Evolutionary conservation across 2,113 vertebrate genomes (phyloP).

Genomic region (Pangasianodon gigas): DNA sequence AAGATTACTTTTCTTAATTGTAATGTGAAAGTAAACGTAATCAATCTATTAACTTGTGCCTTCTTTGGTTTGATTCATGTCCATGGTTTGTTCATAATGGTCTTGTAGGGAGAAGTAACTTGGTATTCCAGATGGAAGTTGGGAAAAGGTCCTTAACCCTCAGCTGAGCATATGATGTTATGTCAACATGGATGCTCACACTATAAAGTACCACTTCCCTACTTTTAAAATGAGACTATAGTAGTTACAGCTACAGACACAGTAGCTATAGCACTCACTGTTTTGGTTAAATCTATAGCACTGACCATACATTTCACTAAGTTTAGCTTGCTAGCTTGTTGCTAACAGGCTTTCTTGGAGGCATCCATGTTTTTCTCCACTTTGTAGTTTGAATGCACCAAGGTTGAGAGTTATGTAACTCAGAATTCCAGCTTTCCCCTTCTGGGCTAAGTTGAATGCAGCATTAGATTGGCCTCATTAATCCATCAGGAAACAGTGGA

Average conservation of each 20-base stretch:
- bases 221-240: not conserved
- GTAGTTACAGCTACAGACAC: not conserved
- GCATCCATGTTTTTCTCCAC: not conserved
- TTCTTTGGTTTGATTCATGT: not conserved
- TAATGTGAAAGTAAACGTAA: not conserved
- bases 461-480: conserved; percentile 27
- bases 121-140: not conserved
- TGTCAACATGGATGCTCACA: not conserved
- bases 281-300: not conserved
- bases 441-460: not conserved
- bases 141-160: not conserved
- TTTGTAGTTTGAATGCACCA: not conserved
- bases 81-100: not conserved
- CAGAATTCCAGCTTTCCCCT: not conserved
- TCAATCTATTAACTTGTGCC: not conserved
- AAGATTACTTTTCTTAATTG: not conserved
- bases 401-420: not conserved
- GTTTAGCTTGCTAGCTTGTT: not conserved
- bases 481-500: conserved; percentile 27
- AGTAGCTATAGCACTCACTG: not conserved
- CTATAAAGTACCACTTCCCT: not conserved
- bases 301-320: not conserved
- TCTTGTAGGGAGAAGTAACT: not conserved
- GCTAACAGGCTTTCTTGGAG: not conserved
- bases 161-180: not conserved